Evolutionary conservation across 37 sponge, comb jelly and placozoan species (phyloP).

Genomic region (Lycopodina hypogea): DNA sequence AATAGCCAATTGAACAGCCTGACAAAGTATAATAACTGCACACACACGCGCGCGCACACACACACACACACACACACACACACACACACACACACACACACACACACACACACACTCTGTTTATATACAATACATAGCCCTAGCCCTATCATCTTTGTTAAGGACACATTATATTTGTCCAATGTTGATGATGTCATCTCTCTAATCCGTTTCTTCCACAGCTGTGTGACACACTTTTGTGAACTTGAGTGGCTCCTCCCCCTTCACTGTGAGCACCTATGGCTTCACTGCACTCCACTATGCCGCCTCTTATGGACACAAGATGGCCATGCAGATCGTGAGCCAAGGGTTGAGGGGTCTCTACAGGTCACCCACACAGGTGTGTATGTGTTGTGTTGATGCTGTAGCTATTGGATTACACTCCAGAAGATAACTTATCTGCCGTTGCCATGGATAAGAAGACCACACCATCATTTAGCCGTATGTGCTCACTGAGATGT

Average conservation of each 20-base stretch:
- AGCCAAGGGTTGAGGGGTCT: not conserved
- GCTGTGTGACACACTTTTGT: conserved; percentile 80
- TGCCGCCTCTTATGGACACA: conserved; percentile 78
- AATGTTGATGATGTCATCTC: not conserved
- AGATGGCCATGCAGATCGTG: conserved; percentile 76
- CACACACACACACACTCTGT: too few species aligned
- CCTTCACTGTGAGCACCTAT: conserved; percentile 36
- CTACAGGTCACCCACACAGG: not conserved
- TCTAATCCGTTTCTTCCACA: too few species aligned
- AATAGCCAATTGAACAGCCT: too few species aligned
- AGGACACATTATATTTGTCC: not conserved
- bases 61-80: too few species aligned
- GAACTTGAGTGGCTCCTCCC: conserved; percentile 50
- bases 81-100: too few species aligned
- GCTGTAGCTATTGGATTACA: conserved; percentile 65
- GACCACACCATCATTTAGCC: conserved; percentile 88
- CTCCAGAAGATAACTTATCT: conserved; percentile 45
- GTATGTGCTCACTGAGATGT: too few species aligned
- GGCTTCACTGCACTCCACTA: conserved; percentile 81
- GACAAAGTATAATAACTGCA: too few species aligned
- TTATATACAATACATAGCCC: too few species aligned
- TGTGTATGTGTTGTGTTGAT: too few species aligned
- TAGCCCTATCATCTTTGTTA: not conserved
- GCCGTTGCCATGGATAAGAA: conserved; percentile 35
- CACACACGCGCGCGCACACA: too few species aligned